Evolutionary conservation across 2,113 vertebrate genomes (phyloP).

Genomic region (Arothron firmamentum): DNA sequence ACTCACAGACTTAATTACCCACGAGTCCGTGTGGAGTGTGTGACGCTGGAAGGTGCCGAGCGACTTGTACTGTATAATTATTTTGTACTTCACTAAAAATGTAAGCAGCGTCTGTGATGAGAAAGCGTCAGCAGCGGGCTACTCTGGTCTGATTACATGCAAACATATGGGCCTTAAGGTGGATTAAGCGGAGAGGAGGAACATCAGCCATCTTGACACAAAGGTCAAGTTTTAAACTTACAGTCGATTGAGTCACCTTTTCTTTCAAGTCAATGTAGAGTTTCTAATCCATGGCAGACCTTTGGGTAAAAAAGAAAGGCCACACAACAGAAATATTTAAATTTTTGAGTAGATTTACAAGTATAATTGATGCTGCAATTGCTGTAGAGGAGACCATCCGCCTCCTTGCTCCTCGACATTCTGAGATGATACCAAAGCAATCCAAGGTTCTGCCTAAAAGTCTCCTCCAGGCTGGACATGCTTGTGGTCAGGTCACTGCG

Average conservation of each 20-base stretch:
- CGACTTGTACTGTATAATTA: slow-evolving; percentile 54
- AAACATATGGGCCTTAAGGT: slow-evolving; percentile 3
- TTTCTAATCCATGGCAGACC: not conserved
- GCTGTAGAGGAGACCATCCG: no score
- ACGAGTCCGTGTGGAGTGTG: slow-evolving; percentile 38
- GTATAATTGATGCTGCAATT: no score
- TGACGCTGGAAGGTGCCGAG: slow-evolving; percentile 29
- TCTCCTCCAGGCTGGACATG: no score
- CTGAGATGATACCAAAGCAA: no score
- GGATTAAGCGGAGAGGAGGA: slow-evolving; percentile 23
- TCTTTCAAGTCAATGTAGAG: slow-evolving; percentile 2
- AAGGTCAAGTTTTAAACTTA: slow-evolving; percentile 31
- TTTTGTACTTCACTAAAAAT: slow-evolving; percentile 45
- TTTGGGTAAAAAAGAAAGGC: no score
- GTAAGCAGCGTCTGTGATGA: slow-evolving; percentile 35
- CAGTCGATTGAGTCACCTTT: not conserved
- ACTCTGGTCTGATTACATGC: slow-evolving; percentile 39
- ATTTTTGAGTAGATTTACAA: no score
- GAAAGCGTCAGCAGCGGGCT: slow-evolving; percentile 33
- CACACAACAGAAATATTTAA: no score
- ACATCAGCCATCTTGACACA: slow-evolving; percentile 24
- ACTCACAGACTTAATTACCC: slow-evolving; percentile 58
- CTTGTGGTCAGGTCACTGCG: no score
- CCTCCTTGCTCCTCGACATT: no score
- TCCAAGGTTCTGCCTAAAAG: no score